These are phyloP conservation scores for Ciconia boyciana DNA, from an alignment of 2,113 vertebrate genomes.

Conservation along the genomic window DNA sequence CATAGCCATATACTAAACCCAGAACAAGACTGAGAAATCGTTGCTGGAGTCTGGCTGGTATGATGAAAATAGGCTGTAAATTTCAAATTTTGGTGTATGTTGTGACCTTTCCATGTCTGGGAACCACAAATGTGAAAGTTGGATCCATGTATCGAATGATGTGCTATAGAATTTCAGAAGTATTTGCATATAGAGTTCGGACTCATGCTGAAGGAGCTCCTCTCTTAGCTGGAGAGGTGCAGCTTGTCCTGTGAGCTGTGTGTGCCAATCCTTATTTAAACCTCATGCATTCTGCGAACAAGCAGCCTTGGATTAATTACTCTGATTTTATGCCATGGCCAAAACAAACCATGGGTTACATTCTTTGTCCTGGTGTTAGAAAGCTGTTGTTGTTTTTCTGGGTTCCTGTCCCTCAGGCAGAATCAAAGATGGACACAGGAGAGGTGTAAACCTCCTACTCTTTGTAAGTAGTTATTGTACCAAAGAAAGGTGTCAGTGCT, in stretches of 20 bases:
- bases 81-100: background rate
- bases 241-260: background rate
- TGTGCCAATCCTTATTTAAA: background rate
- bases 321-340: background rate
- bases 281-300: rapidly evolving
- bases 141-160: background rate
- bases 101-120: background rate
- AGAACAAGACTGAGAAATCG: background rate
- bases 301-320: background rate
- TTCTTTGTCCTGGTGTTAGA: background rate
- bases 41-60: background rate
- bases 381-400: background rate
- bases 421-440: background rate
- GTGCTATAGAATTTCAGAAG: rapidly evolving
- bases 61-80: background rate
- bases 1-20: background rate
- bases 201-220: background rate
- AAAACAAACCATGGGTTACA: background rate
- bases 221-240: background rate
- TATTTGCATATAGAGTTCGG: background rate
- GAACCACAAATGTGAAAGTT: background rate
- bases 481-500: background rate
- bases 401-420: background rate
- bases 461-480: background rate
- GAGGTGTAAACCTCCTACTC: background rate